Conservation (phyloP, 2,113 vertebrate genomes). For the Cnemophilus loriae region DNA sequence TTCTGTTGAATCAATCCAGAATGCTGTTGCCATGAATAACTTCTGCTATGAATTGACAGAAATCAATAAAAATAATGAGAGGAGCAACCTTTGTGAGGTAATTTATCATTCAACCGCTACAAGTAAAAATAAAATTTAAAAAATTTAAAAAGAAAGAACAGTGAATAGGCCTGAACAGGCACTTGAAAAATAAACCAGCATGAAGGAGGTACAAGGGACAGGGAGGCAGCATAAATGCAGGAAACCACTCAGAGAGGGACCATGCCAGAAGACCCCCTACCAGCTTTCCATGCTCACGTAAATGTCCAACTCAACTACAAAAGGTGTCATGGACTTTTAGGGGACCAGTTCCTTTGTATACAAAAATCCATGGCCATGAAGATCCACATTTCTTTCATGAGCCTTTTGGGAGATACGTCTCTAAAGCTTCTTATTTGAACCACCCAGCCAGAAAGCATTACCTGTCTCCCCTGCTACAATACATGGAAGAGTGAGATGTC, state of each 20-base stretch:
- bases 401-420: background rate
- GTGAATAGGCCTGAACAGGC: background rate
- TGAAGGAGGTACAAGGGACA: background rate
- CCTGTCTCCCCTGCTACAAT: background rate
- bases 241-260: background rate
- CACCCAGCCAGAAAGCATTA: background rate
- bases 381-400: background rate
- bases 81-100: background rate
- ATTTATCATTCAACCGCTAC: background rate
- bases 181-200: background rate
- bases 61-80: background rate
- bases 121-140: background rate
- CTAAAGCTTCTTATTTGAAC: background rate
- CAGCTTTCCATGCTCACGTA: background rate
- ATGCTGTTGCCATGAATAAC: background rate
- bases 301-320: background rate
- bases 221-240: background rate
- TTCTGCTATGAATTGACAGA: background rate
- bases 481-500: background rate
- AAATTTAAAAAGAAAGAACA: background rate
- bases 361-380: background rate
- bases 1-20: background rate
- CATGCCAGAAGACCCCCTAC: background rate
- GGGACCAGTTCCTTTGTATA: background rate
- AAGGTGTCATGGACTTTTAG: background rate